Percentiles rank a stretch among this genome's conserved stretches.
Conservation (phyloP, 1,140 invertebrate species). For the Drosophila rhopaloa region DNA sequence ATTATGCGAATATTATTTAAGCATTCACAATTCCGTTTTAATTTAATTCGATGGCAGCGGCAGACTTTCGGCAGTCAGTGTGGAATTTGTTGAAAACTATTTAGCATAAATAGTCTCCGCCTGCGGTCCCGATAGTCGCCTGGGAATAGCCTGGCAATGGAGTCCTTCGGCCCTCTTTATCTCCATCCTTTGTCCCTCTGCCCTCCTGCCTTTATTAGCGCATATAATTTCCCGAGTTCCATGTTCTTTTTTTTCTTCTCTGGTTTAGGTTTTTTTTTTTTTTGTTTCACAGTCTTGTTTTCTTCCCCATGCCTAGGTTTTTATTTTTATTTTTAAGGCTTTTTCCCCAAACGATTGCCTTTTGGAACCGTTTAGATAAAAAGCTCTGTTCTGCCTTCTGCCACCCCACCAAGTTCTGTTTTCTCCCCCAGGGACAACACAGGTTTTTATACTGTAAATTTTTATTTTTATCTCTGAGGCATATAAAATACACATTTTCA, state of each 20-base stretch:
- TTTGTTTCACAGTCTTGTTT: slow-evolving; percentile 36
- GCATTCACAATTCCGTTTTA: slow-evolving; percentile 77
- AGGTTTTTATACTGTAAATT: slow-evolving; percentile 52
- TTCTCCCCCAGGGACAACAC: slow-evolving; percentile 36
- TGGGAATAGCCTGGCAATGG: slow-evolving; percentile 54
- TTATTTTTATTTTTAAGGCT: slow-evolving; percentile 50
- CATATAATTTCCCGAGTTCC: slow-evolving; percentile 50
- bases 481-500: slow-evolving; percentile 58
- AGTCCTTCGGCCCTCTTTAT: slow-evolving; percentile 32
- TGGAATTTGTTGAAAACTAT: slow-evolving; percentile 69
- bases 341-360: slow-evolving; percentile 54
- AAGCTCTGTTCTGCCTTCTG: slow-evolving; percentile 12
- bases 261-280: slow-evolving; percentile 7
- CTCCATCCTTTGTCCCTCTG: slow-evolving; percentile 10
- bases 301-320: slow-evolving; percentile 13
- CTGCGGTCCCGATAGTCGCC: slow-evolving; percentile 56
- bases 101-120: slow-evolving; percentile 79
- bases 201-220: slow-evolving; percentile 51
- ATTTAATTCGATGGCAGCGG: slow-evolving; percentile 66
- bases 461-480: slow-evolving; percentile 58
- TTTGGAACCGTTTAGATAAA: slow-evolving; percentile 61
- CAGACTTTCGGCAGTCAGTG: slow-evolving; percentile 29
- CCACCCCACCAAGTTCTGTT: slow-evolving; percentile 13
- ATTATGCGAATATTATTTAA: slow-evolving; percentile 72
- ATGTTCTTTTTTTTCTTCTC: slow-evolving; percentile 3